A percentile compares a stretch with the other conserved stretches of the same genome.
Evolutionary conservation across 2,888 invertebrate species (phyloP).

Genomic region (Microctonus hyperodae): DNA sequence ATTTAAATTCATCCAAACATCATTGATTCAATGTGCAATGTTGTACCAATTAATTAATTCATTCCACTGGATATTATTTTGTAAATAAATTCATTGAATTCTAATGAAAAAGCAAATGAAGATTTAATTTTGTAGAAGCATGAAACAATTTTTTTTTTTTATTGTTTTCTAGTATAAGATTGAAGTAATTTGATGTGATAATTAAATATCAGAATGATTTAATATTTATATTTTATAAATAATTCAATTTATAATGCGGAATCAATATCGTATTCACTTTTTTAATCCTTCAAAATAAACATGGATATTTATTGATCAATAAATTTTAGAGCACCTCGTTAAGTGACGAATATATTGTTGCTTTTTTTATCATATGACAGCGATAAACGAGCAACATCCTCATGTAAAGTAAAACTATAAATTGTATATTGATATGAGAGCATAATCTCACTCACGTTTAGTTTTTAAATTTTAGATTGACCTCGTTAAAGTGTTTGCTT

Average conservation of each 20-base stretch:
- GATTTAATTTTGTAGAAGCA: not conserved
- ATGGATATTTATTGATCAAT: not conserved
- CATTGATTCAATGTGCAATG: not conserved
- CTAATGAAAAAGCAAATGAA: not conserved
- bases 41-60: not conserved
- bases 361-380: not conserved
- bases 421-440: not conserved
- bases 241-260: not conserved
- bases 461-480: not conserved
- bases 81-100: not conserved
- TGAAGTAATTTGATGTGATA: not conserved
- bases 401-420: not conserved
- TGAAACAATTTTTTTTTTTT: not conserved
- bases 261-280: not conserved
- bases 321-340: not conserved
- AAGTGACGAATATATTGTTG: not conserved
- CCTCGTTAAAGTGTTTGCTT: not conserved
- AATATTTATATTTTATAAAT: no score
- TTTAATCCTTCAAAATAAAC: not conserved
- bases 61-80: not conserved
- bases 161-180: not conserved
- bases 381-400: not conserved
- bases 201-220: not conserved
- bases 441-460: not conserved
- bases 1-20: not conserved